Evolutionary conservation across 2,797 vertebrate species (phyloP), one percentile per base, ranked within the genome.

Genomic region (Choloepus didactylus): DNA sequence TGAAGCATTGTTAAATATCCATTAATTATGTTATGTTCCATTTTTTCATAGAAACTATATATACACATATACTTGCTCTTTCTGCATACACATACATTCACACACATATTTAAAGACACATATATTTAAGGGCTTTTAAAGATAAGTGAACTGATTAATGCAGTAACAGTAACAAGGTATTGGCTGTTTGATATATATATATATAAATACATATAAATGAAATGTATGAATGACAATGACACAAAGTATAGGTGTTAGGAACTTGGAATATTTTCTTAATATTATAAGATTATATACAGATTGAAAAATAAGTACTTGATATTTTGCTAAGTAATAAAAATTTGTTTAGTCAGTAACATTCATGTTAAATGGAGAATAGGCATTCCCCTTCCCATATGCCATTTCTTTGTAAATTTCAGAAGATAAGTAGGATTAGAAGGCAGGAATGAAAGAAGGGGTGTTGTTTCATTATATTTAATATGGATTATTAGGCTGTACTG

Each of bases 1-100:
- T 77, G 49, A 87, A 64, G 89, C 18, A 54, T 93, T 85, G 82
- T 88, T 70, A 90, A 90, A 56, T 92, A 93, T 54, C 93, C 73
- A 70, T 38, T 49, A 75, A 76, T 82, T 95, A 81, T 92, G 59
- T 95, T 73, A 92, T 87, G 56, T 2, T 79, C 19, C 56, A 51
- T 89, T 67, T 94, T 89, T 94, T 49, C 35, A 35, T 35, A 35
- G 35, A 35, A 35, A 35, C 35, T 19, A 56, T 19, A 56, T 56
- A 21, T 56, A 56, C 54, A 56, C 12, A 56, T 21, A 56, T 18
- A 56, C 19, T 18, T 19, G 15, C 6, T 49, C 16, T 56, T 19
- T 56, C 54, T 56, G 15, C 54, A 56, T 56, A 38, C 3, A 69
- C 14, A 56, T 18, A 56, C 16, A 18, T 18, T 56, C 18, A 56